phyloP scores from a whole-genome alignment of 2,797 vertebrate genomes.

The Poeciliopsis infans region DNA sequence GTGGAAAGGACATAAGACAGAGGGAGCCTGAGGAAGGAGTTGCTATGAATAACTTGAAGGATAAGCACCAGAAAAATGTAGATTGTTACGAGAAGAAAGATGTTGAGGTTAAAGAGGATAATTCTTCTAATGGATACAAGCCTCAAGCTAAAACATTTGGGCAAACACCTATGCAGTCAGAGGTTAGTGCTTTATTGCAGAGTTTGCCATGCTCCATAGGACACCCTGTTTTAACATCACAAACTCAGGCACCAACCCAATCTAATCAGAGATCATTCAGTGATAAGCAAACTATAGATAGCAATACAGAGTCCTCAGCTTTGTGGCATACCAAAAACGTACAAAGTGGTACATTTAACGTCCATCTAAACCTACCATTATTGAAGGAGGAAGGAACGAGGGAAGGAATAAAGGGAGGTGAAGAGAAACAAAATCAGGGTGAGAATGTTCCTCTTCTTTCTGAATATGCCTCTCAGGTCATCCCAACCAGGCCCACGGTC shows the following conservation, averaged over 20 bases:
- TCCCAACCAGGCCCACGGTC: background rate
- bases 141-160: constrained; percentile 1
- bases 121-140: background rate
- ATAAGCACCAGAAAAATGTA: background rate
- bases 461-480: constrained; percentile 33
- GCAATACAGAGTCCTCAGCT: background rate
- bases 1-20: background rate
- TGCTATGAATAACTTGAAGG: background rate
- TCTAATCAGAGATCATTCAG: constrained; percentile 5
- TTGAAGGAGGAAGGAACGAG: background rate
- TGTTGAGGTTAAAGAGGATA: background rate
- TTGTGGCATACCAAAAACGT: constrained; percentile 10
- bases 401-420: background rate
- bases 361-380: constrained; percentile 5
- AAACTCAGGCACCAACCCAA: background rate
- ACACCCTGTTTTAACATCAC: background rate
- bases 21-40: background rate
- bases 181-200: constrained; percentile 8
- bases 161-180: background rate
- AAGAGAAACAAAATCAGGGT: background rate
- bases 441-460: constrained; percentile 36
- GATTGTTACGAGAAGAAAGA: constrained; percentile 4
- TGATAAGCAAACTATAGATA: background rate
- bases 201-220: background rate
- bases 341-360: constrained; percentile 2